Base-by-base conservation (phyloP, 2,797 vertebrate genomes). In the Zalophus californianus region DNA sequence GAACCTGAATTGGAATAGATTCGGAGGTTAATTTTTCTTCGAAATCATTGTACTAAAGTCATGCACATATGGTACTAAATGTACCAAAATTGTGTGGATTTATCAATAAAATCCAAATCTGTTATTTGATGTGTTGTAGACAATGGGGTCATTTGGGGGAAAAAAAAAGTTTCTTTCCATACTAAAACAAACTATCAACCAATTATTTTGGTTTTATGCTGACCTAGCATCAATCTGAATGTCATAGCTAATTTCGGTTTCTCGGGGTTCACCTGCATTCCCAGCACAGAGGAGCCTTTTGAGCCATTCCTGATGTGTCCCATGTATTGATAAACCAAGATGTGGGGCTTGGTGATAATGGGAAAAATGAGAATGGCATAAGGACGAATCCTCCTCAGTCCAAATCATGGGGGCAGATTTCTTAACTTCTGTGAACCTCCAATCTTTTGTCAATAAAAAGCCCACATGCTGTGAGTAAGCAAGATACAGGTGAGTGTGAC, bases 71-170 rank as follows among this genome's bases (percentile, higher is more conserved):
- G 86, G 58, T 95, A 97, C 95, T 91, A 50, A 96, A 98, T 97
- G 93, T 77, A 84, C 14, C 90, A 92, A 86, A 97, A 95, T 83
- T 66, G 90, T 96, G 90, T 94, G 86, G 97, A 94, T 94, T 91
- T 96, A 92, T 72, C 73, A 95, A 79, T 97, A 96, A 96, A 94
- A 78, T 62, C 11, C 2, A 52, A 88, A 44, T 12, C 86, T 8
- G 1, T 79, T 80, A 27, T 50, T 72, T 16, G 62, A 78, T 79
- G 21, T 62, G 13, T 54, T 56, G 0, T 32, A 64, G 58, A 62
- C 29, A 93, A 27, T 8, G 3, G 68, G 20, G 27, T 56, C 13
- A 60, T 21, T 87, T 92, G 58, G 52, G 5, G 1, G 60, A 38
- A 85, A 44, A 15, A 14, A 27, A 78, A 18, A 14, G 32, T 62